These are phyloP conservation scores for Colletes latitarsis DNA, from an alignment of 1,140 invertebrate species.

Conservation along the genomic window DNA sequence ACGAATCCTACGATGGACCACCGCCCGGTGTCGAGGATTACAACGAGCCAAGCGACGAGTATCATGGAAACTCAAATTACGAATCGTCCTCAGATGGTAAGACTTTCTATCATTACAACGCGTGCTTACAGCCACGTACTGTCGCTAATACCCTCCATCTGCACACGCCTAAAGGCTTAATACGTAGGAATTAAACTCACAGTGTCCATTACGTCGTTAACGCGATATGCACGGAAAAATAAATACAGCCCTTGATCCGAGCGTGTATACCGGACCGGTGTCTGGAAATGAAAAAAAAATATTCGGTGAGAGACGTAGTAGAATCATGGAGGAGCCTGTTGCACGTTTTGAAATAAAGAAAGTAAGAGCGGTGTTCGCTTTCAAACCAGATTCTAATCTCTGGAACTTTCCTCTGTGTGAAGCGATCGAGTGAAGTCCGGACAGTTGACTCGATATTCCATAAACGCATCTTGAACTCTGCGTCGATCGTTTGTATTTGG, in stretches of 20 bases:
- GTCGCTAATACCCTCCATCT: neutral
- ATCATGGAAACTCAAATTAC: slow-evolving; percentile 25
- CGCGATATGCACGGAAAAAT: neutral
- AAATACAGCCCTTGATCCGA: neutral
- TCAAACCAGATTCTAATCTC: slow-evolving; percentile 38
- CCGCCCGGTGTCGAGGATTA: slow-evolving; percentile 65
- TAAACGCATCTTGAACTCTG: neutral
- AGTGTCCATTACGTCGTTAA: neutral
- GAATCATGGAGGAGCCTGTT: neutral
- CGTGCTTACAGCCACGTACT: neutral
- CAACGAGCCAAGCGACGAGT: slow-evolving; percentile 33
- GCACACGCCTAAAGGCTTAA: neutral
- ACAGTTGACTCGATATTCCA: neutral
- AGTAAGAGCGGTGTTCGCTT: slow-evolving; percentile 34
- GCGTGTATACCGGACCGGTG: neutral
- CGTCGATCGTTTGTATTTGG: neutral
- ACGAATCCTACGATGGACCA: slow-evolving; percentile 62
- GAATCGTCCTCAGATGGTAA: slow-evolving; percentile 26
- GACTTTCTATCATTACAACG: neutral
- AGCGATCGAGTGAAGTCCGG: neutral
- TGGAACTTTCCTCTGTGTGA: slow-evolving; percentile 23
- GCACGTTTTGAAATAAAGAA: slow-evolving; percentile 34
- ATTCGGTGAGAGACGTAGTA: slow-evolving; percentile 9
- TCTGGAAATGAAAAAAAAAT: neutral
- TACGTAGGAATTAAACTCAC: neutral